A percentile compares a stretch with the other conserved stretches of the same genome.
phyloP scores from a whole-genome alignment of 2,797 vertebrate species.

The Danio aesculapii region DNA sequence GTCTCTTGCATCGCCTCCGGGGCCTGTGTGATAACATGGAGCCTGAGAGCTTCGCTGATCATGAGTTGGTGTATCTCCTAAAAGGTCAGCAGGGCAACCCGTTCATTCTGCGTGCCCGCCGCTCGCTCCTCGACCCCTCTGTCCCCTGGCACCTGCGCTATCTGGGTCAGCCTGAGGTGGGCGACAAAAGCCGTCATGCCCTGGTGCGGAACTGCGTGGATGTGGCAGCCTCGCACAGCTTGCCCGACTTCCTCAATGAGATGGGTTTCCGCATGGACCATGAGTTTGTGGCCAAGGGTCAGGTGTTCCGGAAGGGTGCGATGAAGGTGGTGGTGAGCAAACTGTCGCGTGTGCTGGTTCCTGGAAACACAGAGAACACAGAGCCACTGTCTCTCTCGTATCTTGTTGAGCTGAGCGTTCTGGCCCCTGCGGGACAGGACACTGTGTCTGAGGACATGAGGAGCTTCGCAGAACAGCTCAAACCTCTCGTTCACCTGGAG shows the following conservation, averaged over 20 bases:
- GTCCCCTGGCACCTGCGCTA: slow-evolving; percentile 95
- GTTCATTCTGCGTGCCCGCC: slow-evolving; percentile 91
- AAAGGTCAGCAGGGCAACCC: slow-evolving; percentile 98
- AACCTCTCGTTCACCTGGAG: slow-evolving; percentile 94
- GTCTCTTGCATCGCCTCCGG: slow-evolving; percentile 91
- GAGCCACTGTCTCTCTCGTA: slow-evolving; percentile 94
- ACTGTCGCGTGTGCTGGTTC: slow-evolving; percentile 90
- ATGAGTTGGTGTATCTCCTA: slow-evolving; percentile 95
- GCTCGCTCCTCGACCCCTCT: slow-evolving; percentile 86
- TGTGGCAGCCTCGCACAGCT: slow-evolving; percentile 92
- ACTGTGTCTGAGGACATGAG: slow-evolving; percentile 95
- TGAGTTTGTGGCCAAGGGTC: slow-evolving; percentile 94
- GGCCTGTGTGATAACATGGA: slow-evolving; percentile 98
- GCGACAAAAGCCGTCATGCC: slow-evolving; percentile 93
- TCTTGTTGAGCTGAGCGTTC: slow-evolving; percentile 92
- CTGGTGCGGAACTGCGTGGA: slow-evolving; percentile 96
- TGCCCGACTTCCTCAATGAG: slow-evolving; percentile 94
- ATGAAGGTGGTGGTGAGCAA: slow-evolving; percentile 97
- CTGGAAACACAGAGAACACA: slow-evolving; percentile 91
- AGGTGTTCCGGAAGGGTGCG: slow-evolving; percentile 92
- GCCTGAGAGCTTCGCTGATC: slow-evolving; percentile 91
- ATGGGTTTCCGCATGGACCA: slow-evolving; percentile 99
- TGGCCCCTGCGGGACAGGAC: slow-evolving; percentile 93
- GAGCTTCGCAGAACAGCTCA: slow-evolving; percentile 95
- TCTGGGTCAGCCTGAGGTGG: slow-evolving; percentile 94